These are phyloP conservation scores for Amphipyra tragopoginis DNA, from an alignment of 2,888 invertebrate species.

Conservation along the genomic window DNA sequence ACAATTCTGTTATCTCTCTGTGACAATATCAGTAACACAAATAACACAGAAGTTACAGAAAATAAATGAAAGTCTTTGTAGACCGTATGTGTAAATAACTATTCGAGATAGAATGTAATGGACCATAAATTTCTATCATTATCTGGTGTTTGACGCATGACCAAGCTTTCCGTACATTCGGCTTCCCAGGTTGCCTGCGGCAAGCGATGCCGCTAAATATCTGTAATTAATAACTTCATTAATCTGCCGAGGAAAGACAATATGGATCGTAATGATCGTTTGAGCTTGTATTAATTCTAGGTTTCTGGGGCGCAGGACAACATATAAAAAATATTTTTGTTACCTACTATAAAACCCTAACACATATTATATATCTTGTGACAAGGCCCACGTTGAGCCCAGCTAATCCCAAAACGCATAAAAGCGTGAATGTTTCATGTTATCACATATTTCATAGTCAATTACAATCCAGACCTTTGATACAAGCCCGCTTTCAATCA, in stretches of 20 bases:
- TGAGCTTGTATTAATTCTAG: background rate
- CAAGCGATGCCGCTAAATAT: background rate
- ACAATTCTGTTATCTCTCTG: too few species aligned
- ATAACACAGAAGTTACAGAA: too few species aligned
- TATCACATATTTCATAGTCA: conserved; percentile 1
- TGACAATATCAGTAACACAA: too few species aligned
- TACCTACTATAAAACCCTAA: too few species aligned
- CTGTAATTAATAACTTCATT: conserved; percentile 2
- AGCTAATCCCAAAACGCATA: conserved; percentile 5
- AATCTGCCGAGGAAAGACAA: too few species aligned
- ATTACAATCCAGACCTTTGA: conserved; percentile 4
- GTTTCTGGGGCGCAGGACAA: background rate
- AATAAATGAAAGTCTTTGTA: too few species aligned
- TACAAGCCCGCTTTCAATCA: conserved; percentile 23
- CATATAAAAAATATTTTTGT: background rate
- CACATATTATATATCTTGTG: background rate
- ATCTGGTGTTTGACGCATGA: conserved; percentile 8
- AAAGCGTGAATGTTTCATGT: conserved; percentile 1
- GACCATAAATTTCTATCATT: too few species aligned
- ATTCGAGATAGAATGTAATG: too few species aligned
- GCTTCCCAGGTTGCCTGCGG: background rate
- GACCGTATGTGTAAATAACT: too few species aligned
- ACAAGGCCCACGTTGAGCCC: background rate
- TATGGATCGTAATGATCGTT: background rate
- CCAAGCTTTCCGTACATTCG: conserved; percentile 14